Evolutionary conservation across 2,113 vertebrate genomes (phyloP).

Genomic region (Origma solitaria): DNA sequence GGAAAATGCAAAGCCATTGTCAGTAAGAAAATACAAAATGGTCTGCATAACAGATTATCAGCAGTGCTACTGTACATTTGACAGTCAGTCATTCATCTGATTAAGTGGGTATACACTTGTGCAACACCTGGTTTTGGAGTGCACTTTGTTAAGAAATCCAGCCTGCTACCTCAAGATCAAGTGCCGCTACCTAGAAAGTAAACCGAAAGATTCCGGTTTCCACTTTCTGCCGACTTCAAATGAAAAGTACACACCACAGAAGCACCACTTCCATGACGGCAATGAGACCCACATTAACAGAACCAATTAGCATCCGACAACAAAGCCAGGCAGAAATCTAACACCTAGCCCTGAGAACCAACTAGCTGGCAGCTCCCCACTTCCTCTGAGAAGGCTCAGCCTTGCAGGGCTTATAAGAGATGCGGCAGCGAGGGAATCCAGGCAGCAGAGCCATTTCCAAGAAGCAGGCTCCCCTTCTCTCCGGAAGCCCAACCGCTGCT

Average conservation of each 20-base stretch:
- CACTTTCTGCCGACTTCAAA: background rate
- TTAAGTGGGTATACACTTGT: background rate
- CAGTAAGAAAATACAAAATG: accelerated
- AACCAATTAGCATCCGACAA: background rate
- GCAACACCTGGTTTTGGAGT: background rate
- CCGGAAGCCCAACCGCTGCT: conserved; percentile 54
- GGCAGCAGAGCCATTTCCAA: conserved; percentile 65
- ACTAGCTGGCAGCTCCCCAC: conserved; percentile 59
- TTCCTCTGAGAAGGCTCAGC: conserved; percentile 69
- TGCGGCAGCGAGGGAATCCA: conserved; percentile 57
- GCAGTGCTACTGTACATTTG: accelerated
- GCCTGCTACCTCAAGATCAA: background rate
- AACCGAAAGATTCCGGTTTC: conserved; percentile 7
- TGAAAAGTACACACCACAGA: background rate
- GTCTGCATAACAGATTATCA: background rate
- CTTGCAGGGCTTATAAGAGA: background rate
- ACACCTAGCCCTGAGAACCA: conserved; percentile 42
- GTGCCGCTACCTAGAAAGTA: conserved; percentile 5
- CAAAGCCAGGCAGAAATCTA: background rate
- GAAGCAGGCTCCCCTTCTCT: conserved; percentile 40
- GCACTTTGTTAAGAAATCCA: background rate
- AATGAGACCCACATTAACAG: background rate
- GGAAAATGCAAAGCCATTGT: background rate
- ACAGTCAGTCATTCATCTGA: background rate
- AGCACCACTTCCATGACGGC: background rate